A percentile compares a stretch with the other conserved stretches of the same genome.
Conservation (phyloP, 2,113 vertebrate genomes). For the Oncorhynchus masou region DNA sequence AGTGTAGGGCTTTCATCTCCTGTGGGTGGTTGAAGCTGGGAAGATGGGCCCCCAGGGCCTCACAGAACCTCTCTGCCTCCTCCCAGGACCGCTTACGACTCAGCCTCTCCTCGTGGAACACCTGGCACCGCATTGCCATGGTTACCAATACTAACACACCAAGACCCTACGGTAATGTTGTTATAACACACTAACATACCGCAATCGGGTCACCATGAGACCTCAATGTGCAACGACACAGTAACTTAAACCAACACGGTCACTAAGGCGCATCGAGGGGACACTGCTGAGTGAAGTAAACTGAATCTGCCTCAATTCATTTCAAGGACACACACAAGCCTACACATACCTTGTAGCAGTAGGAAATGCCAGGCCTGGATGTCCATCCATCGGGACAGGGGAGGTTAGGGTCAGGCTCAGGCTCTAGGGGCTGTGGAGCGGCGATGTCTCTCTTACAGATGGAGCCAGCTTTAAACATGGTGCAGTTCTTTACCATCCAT, state of each 20-base stretch:
- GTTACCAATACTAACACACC: no score
- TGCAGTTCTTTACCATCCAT: conserved; percentile 89
- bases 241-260: no score
- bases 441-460: conserved; percentile 82
- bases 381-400: conserved; percentile 86
- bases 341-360: conserved; percentile 88
- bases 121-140: conserved; percentile 60
- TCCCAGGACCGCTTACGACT: conserved; percentile 89
- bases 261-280: no score
- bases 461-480: conserved; percentile 82
- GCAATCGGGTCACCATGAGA: background rate
- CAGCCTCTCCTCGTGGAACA: conserved; percentile 87
- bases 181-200: background rate
- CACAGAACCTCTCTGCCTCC: conserved; percentile 90
- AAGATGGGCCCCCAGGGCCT: conserved; percentile 86
- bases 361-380: conserved; percentile 58
- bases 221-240: no score
- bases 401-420: conserved; percentile 65
- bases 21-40: conserved; percentile 78
- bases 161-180: no score
- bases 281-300: no score
- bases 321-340: background rate
- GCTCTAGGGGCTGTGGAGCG: conserved; percentile 61
- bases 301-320: no score
- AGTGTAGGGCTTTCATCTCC: conserved; percentile 80